Conservation (phyloP, 1,140 invertebrate genomes). For the Parapsyche elsis region DNA sequence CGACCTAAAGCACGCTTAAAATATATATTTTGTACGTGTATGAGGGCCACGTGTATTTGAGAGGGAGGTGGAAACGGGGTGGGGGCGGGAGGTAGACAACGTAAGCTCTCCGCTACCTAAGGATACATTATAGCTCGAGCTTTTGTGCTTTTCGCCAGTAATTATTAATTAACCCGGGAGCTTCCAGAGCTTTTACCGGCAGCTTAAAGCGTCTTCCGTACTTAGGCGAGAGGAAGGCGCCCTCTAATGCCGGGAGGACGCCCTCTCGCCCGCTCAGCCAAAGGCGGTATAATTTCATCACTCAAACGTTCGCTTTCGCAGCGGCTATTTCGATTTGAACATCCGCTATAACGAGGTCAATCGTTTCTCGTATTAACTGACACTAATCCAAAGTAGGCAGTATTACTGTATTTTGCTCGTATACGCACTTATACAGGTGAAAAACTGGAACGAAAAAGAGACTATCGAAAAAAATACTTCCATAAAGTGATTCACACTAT, state of each 20-base stretch:
- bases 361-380: too few species aligned
- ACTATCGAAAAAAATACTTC: too few species aligned
- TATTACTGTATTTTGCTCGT: too few species aligned
- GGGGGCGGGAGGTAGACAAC: constrained; percentile 13
- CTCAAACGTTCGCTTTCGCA: constrained; percentile 19
- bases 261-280: background rate
- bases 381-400: too few species aligned
- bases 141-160: constrained; percentile 62
- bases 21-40: background rate
- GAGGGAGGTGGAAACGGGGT: too few species aligned
- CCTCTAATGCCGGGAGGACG: constrained; percentile 36
- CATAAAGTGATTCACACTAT: too few species aligned
- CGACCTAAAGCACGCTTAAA: background rate
- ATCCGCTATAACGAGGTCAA: too few species aligned
- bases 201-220: constrained; percentile 57
- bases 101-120: constrained; percentile 52
- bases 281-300: constrained; percentile 44
- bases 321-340: background rate
- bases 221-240: constrained; percentile 43
- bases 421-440: too few species aligned
- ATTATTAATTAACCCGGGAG: constrained; percentile 68
- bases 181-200: constrained; percentile 67
- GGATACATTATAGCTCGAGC: constrained; percentile 56
- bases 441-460: too few species aligned
- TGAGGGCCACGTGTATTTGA: background rate